A percentile compares a stretch with the other conserved stretches of the same genome.
Evolutionary conservation across 2,888 invertebrate genomes (phyloP).

Genomic region (Carpatolechia fugitivella): DNA sequence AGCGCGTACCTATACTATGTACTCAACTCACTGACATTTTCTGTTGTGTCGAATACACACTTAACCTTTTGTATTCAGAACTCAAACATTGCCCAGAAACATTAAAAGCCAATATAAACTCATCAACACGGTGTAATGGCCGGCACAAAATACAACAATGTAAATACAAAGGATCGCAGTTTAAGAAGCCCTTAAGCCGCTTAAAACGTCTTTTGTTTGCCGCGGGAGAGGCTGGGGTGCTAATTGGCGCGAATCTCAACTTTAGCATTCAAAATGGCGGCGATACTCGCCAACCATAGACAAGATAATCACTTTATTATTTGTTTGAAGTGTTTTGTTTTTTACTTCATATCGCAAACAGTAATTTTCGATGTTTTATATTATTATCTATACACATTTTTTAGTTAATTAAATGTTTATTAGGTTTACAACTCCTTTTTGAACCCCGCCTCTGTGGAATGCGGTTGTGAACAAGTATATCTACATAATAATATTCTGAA

Average conservation of each 20-base stretch:
- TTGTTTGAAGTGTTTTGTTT: not conserved
- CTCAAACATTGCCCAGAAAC: conserved; percentile 7
- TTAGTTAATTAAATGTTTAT: not conserved
- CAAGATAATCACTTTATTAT: conserved; percentile 43
- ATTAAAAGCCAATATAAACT: conserved; percentile 32
- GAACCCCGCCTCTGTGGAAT: not conserved
- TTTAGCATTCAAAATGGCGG: conserved; percentile 42
- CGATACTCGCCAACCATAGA: conserved; percentile 37
- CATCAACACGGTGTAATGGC: conserved; percentile 53
- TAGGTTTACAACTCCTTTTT: not conserved
- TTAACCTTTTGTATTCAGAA: not conserved
- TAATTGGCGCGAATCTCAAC: conserved; percentile 65
- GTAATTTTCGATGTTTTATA: too few species aligned
- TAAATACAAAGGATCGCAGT: conserved; percentile 53
- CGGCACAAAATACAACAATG: conserved; percentile 43
- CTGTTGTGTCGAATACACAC: not conserved
- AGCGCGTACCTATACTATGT: not conserved
- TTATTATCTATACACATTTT: too few species aligned
- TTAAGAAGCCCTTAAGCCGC: conserved; percentile 47
- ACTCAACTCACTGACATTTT: not conserved
- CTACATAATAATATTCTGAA: conserved; percentile 2
- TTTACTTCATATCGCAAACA: not conserved
- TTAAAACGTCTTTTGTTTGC: conserved; percentile 62
- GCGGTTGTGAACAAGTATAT: not conserved
- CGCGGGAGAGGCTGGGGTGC: conserved; percentile 49